Conservation (phyloP, 2,888 invertebrate genomes). For the Cataglyphis cursor region DNA sequence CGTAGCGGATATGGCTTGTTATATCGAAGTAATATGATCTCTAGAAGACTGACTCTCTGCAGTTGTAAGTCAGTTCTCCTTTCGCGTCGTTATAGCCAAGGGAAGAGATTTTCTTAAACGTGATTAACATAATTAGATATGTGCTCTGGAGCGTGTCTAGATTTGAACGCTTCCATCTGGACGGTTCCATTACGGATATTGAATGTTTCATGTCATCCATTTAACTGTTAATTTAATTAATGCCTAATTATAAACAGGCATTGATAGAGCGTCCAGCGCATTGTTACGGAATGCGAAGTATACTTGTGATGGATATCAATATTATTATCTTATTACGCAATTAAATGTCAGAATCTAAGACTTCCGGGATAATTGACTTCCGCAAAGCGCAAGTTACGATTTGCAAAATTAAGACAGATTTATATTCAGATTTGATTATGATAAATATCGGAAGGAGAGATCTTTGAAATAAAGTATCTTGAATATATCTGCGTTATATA, state of each 20-base stretch:
- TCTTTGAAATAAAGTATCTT: conserved; percentile 14
- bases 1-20: background rate
- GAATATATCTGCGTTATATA: conserved; percentile 1
- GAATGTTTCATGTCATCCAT: background rate
- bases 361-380: conserved; percentile 13
- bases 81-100: conserved; percentile 28
- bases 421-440: background rate
- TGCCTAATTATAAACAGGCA: conserved; percentile 39
- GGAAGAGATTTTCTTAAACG: conserved; percentile 21
- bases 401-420: background rate
- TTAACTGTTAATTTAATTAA: conserved; percentile 56
- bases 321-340: conserved; percentile 20
- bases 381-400: background rate
- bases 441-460: conserved; percentile 6
- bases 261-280: conserved; percentile 20
- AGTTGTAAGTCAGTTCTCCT: conserved; percentile 12
- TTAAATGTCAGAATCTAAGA: conserved; percentile 21
- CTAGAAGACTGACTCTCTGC: conserved; percentile 10
- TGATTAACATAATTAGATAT: conserved; percentile 53
- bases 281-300: conserved; percentile 16
- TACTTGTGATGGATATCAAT: conserved; percentile 29
- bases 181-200: background rate
- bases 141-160: conserved; percentile 2
- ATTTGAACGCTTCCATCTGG: background rate
- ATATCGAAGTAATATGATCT: conserved; percentile 2